phyloP scores from a whole-genome alignment of 2,797 vertebrate genomes.

The Agapornis canus region DNA sequence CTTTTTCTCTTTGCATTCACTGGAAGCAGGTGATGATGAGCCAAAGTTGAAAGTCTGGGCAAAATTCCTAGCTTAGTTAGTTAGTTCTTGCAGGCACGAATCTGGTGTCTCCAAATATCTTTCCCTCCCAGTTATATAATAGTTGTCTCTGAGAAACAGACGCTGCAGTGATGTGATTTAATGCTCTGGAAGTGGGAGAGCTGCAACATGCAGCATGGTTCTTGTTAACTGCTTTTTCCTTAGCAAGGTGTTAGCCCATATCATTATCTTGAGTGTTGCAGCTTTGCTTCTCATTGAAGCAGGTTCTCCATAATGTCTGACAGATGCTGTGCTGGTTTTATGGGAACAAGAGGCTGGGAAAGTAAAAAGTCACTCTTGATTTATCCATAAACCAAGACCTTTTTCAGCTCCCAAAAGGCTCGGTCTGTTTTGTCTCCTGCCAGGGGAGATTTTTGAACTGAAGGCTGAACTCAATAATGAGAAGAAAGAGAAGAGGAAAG shows the following conservation, averaged over 20 bases:
- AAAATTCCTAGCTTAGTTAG: slow-evolving; percentile 13
- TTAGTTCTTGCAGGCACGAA: background rate
- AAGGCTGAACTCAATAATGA: slow-evolving; percentile 99
- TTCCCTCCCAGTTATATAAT: background rate
- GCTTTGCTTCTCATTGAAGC: background rate
- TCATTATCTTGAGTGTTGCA: background rate
- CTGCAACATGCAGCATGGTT: background rate
- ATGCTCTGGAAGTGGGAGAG: slow-evolving; percentile 23
- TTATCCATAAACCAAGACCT: background rate
- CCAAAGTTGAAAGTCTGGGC: slow-evolving; percentile 19
- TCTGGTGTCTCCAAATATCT: background rate
- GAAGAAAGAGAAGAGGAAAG: slow-evolving; percentile 98
- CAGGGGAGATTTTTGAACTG: slow-evolving; percentile 99
- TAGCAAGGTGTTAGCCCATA: background rate
- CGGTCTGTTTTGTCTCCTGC: background rate
- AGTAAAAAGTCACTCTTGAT: background rate
- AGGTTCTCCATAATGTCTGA: background rate
- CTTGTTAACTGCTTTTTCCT: background rate
- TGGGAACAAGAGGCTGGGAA: background rate
- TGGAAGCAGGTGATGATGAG: background rate
- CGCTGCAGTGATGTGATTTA: background rate
- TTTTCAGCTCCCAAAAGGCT: background rate
- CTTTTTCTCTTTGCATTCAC: background rate
- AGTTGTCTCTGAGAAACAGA: slow-evolving; percentile 12
- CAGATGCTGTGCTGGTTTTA: background rate